phyloP scores from a whole-genome alignment of 1,140 invertebrate genomes.

The Sarcophaga peregrina region DNA sequence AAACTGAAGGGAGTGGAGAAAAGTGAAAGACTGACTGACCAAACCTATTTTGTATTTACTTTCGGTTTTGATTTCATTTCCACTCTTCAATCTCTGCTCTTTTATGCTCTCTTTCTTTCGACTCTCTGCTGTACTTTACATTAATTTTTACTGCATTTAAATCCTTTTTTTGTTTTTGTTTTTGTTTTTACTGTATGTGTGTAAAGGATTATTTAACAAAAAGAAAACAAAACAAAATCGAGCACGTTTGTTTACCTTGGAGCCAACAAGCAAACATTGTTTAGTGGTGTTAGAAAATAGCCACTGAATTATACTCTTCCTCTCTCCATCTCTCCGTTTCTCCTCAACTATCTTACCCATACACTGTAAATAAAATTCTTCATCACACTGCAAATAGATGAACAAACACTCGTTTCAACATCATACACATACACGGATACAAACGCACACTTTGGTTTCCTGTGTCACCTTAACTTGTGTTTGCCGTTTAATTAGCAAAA shows the following conservation, averaged over 20 bases:
- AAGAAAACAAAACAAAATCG: not conserved
- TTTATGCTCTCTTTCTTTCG: not conserved
- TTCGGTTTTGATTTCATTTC: not conserved
- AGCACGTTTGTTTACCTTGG: not conserved
- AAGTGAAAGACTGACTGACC: not conserved
- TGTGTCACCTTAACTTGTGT: constrained; percentile 38
- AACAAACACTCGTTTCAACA: too few relatives aligned
- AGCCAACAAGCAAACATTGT: constrained; percentile 22
- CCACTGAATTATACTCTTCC: not conserved
- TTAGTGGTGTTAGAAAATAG: constrained; percentile 30
- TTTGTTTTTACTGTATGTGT: not conserved
- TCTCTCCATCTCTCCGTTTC: not conserved
- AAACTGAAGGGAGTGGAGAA: not conserved
- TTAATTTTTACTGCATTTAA: not conserved
- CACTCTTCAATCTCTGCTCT: not conserved
- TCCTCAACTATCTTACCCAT: not conserved
- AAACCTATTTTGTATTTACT: not conserved
- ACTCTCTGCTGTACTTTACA: not conserved
- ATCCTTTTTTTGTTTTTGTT: not conserved
- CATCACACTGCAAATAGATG: not conserved
- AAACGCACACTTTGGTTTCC: not conserved
- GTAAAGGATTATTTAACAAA: constrained; percentile 15
- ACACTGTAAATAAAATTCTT: not conserved
- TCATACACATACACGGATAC: not conserved
- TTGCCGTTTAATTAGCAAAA: constrained; percentile 34